These are phyloP conservation scores for Uria lomvia DNA, from an alignment of 2,113 vertebrate species.

Conservation along the genomic window DNA sequence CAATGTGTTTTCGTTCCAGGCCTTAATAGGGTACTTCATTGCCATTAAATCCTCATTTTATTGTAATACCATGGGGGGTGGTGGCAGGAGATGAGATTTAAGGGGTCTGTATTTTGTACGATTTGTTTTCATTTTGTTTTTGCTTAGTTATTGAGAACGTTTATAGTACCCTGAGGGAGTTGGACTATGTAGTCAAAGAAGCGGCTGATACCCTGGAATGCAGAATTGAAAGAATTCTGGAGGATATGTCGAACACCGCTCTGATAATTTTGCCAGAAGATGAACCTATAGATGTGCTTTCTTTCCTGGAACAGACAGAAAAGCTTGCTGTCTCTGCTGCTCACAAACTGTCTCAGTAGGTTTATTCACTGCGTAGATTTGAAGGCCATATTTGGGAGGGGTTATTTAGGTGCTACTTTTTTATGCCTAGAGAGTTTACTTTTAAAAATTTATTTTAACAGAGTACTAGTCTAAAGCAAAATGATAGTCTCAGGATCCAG, in stretches of 20 bases:
- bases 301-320: slow-evolving; percentile 72
- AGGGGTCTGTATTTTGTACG: background rate
- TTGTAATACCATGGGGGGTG: background rate
- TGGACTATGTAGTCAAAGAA: slow-evolving; percentile 70
- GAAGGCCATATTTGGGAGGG: background rate
- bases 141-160: slow-evolving; percentile 72
- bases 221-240: slow-evolving; percentile 73
- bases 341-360: slow-evolving; percentile 69
- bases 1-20: background rate
- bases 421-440: background rate
- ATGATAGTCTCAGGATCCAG: background rate
- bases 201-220: slow-evolving; percentile 76
- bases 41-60: background rate
- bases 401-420: background rate
- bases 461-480: background rate
- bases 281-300: slow-evolving; percentile 57
- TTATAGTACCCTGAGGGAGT: slow-evolving; percentile 61
- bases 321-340: slow-evolving; percentile 52
- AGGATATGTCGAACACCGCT: slow-evolving; percentile 62
- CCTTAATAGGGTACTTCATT: background rate
- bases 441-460: background rate
- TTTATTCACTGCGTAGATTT: background rate
- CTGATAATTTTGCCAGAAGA: slow-evolving; percentile 76
- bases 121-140: background rate
- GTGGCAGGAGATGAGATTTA: background rate